Percentiles rank a stretch among this genome's conserved stretches.
Conservation (phyloP, 2,888 invertebrate species). For the Amblyjoppa proteus region DNA sequence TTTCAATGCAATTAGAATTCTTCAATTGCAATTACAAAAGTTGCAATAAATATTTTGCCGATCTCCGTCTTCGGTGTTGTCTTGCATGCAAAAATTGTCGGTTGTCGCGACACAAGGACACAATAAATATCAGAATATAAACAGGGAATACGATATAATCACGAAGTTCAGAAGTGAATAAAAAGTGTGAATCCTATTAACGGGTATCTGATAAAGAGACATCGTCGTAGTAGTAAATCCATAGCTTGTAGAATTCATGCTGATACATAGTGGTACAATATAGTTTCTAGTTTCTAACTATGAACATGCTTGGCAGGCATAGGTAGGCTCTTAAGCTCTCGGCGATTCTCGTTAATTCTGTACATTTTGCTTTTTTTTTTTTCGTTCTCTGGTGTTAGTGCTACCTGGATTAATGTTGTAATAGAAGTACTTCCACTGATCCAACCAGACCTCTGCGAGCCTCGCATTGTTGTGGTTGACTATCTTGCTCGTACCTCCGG, state of each 20-base stretch:
- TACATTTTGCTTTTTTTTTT: conserved; percentile 10
- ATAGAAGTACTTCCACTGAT: conserved; percentile 99
- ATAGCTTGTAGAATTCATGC: conserved; percentile 58
- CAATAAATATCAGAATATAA: conserved; percentile 4
- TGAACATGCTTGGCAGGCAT: conserved; percentile 56
- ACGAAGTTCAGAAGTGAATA: conserved; percentile 55
- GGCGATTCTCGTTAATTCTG: conserved; percentile 19
- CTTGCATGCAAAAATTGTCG: conserved; percentile 30
- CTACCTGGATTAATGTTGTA: conserved; percentile 99
- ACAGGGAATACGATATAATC: not conserved
- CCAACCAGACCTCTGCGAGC: conserved; percentile 99
- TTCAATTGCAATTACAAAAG: conserved; percentile 56
- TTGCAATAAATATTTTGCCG: conserved; percentile 1
- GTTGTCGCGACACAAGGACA: not conserved
- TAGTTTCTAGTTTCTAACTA: not conserved
- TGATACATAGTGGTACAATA: conserved; percentile 3
- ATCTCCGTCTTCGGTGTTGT: conserved; percentile 10
- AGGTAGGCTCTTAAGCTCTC: not conserved
- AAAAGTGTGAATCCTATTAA: conserved; percentile 63
- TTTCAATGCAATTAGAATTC: conserved; percentile 39
- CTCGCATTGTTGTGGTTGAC: conserved; percentile 99
- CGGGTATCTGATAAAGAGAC: conserved; percentile 81
- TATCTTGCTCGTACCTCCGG: conserved; percentile 98
- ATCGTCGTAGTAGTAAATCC: conserved; percentile 51
- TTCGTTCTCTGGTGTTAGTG: conserved; percentile 75